Percentiles rank a stretch among this genome's conserved stretches.
Conservation (phyloP, 2,113 vertebrate genomes). For the Phainopepla nitens region DNA sequence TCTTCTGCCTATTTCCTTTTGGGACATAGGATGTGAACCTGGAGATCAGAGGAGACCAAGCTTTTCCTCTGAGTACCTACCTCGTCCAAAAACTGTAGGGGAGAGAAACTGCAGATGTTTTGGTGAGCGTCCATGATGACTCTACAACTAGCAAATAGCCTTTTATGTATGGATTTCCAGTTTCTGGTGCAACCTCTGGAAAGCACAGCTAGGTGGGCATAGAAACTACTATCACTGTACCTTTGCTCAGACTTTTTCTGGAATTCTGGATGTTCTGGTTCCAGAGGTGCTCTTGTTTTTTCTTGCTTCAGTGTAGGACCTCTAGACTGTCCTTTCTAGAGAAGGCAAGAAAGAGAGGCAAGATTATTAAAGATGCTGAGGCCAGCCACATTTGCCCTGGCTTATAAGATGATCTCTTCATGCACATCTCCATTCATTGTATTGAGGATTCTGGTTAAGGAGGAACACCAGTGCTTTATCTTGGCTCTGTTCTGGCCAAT, state of each 20-base stretch:
- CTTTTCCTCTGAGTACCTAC: not conserved
- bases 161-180: not conserved
- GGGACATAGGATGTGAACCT: not conserved
- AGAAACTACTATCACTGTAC: not conserved
- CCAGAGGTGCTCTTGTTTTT: not conserved
- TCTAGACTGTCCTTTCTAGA: not conserved
- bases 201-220: not conserved
- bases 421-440: not conserved
- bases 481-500: not conserved
- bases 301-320: not conserved
- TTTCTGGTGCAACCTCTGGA: not conserved
- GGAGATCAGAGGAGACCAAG: not conserved
- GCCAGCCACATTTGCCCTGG: not conserved
- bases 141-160: not conserved
- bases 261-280: not conserved
- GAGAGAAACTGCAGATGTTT: not conserved
- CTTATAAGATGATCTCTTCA: not conserved
- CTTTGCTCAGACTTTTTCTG: not conserved
- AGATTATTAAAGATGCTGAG: not conserved
- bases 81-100: not conserved
- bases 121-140: not conserved
- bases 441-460: not conserved
- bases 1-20: not conserved
- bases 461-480: not conserved
- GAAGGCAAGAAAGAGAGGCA: not conserved